Evolutionary conservation across 30 jellyfish, hydroid and myxozoan species (phyloP).

Genomic region (Turritopsis dohrnii): DNA sequence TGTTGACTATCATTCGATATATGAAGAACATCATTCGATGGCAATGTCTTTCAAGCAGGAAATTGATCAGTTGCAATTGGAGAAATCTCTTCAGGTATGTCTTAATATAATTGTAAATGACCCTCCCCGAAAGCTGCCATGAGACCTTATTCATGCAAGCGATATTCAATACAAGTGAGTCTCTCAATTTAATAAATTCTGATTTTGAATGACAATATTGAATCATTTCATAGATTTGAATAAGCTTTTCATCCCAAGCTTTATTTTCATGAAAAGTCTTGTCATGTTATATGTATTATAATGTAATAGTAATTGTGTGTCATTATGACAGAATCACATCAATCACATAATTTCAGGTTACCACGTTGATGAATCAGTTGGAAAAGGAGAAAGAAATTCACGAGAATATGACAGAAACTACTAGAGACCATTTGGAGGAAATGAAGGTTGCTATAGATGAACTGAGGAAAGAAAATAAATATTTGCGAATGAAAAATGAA

Average conservation of each 20-base stretch:
- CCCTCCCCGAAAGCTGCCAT: no score
- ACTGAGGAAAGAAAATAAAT: constrained; percentile 19
- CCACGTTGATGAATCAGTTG: constrained; percentile 62
- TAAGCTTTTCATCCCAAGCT: no score
- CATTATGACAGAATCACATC: no score
- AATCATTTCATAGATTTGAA: no score
- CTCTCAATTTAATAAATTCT: no score
- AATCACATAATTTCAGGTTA: constrained; percentile 60
- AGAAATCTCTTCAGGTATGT: constrained; percentile 52
- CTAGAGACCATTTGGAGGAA: constrained; percentile 31
- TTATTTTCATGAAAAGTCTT: no score
- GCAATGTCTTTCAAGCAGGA: constrained; percentile 47
- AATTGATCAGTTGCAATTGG: constrained; percentile 46
- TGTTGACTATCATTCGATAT: constrained; percentile 54
- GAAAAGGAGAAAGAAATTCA: constrained; percentile 63
- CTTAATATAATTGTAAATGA: no score
- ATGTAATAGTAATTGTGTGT: no score
- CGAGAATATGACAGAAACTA: constrained; percentile 28
- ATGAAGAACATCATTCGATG: constrained; percentile 57
- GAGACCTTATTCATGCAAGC: background rate
- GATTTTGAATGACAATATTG: no score
- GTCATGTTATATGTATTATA: no score
- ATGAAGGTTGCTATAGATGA: constrained; percentile 44
- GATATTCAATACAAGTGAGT: no score
- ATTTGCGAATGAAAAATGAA: background rate